Percentiles rank a stretch among this genome's conserved stretches.
Conservation (phyloP, 2,888 invertebrate genomes). For the Pandemis heparana region DNA sequence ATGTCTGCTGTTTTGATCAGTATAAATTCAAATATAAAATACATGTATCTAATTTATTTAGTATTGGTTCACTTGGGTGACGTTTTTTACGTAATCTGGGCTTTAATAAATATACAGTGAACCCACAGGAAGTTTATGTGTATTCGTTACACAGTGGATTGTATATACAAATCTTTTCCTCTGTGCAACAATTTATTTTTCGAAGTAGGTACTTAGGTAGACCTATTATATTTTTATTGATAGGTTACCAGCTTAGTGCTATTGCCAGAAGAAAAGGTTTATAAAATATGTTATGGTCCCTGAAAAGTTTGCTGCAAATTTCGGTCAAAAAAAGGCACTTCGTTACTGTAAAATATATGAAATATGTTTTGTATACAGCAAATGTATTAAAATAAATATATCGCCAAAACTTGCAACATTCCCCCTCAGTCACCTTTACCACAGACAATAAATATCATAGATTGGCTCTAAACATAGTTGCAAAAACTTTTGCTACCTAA, state of each 20-base stretch:
- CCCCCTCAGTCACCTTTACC: neutral
- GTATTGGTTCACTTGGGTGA: neutral
- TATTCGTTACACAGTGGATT: neutral
- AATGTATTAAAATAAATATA: neutral
- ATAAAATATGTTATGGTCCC: conserved; percentile 27
- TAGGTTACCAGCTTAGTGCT: neutral
- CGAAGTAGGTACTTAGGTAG: too few relatives aligned
- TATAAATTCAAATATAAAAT: neutral
- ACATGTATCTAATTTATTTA: neutral
- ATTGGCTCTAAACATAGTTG: neutral
- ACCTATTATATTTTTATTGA: neutral
- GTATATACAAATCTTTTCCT: neutral
- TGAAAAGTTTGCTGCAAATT: neutral
- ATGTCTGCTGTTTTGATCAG: neutral
- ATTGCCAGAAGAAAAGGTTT: neutral
- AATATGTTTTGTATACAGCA: neutral
- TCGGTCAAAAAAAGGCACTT: conserved; percentile 27
- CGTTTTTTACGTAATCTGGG: neutral
- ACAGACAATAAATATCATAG: neutral
- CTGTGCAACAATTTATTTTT: neutral
- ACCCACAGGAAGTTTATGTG: too few relatives aligned
- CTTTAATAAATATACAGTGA: neutral
- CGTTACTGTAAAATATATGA: neutral
- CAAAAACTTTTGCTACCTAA: neutral
- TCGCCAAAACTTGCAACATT: neutral